These are phyloP conservation scores for Stenodera caucasica DNA, from an alignment of 2,888 invertebrate genomes.

Conservation along the genomic window DNA sequence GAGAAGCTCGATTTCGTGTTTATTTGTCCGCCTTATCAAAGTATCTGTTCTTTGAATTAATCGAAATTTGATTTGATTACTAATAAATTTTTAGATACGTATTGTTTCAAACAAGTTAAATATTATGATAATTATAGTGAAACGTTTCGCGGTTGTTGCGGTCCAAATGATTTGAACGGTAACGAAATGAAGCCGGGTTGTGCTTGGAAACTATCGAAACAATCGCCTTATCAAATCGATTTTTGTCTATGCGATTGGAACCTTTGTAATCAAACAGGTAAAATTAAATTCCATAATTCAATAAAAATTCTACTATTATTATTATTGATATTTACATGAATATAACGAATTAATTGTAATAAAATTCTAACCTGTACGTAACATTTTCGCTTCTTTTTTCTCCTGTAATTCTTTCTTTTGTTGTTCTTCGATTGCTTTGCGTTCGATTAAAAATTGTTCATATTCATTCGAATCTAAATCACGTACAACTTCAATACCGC, in stretches of 20 bases:
- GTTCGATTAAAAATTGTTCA: constrained; percentile 75
- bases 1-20: constrained; percentile 29
- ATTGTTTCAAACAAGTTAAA: constrained; percentile 33
- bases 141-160: constrained; percentile 35
- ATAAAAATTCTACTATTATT: background rate
- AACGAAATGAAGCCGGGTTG: constrained; percentile 32
- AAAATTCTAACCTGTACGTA: constrained; percentile 68
- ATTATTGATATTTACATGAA: background rate
- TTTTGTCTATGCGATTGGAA: constrained; percentile 21
- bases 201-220: constrained; percentile 7
- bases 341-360: background rate
- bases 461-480: constrained; percentile 80
- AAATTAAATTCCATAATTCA: background rate
- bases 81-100: constrained; percentile 22
- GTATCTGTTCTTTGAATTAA: background rate
- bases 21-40: constrained; percentile 32
- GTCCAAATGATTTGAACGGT: constrained; percentile 26
- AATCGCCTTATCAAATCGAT: background rate
- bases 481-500: constrained; percentile 84
- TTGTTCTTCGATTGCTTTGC: constrained; percentile 69
- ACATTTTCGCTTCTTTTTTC: constrained; percentile 86
- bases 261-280: constrained; percentile 9
- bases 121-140: constrained; percentile 8
- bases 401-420: constrained; percentile 79
- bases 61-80: background rate